These are phyloP conservation scores for Sturmia bella DNA, from an alignment of 2,888 invertebrate genomes.

Conservation along the genomic window DNA sequence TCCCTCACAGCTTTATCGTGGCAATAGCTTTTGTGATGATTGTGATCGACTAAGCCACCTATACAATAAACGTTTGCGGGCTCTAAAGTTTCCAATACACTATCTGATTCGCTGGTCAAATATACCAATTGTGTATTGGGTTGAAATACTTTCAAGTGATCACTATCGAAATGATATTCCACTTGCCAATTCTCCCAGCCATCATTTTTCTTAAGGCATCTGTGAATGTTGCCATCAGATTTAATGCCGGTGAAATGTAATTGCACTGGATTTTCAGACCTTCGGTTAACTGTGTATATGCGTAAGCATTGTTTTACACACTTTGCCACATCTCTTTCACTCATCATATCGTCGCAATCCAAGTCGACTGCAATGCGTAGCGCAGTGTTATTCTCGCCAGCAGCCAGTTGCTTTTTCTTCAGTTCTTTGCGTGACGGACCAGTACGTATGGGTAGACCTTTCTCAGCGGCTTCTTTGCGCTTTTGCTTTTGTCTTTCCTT, in stretches of 20 bases:
- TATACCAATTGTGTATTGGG: slow-evolving; percentile 91
- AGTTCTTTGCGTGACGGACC: slow-evolving; percentile 91
- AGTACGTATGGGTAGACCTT: slow-evolving; percentile 85
- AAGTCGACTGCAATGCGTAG: slow-evolving; percentile 89
- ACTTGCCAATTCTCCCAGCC: slow-evolving; percentile 97
- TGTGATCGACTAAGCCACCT: slow-evolving; percentile 98
- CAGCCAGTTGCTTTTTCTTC: slow-evolving; percentile 82
- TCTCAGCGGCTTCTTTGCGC: slow-evolving; percentile 86
- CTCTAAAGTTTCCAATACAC: slow-evolving; percentile 88
- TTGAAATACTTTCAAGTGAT: slow-evolving; percentile 87
- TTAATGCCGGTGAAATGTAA: slow-evolving; percentile 91
- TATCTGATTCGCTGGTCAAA: slow-evolving; percentile 96
- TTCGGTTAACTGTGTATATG: slow-evolving; percentile 94
- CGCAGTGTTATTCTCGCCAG: slow-evolving; percentile 78
- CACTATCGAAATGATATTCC: slow-evolving; percentile 86
- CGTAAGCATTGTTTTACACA: slow-evolving; percentile 94
- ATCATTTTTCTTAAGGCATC: slow-evolving; percentile 89
- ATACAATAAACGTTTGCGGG: slow-evolving; percentile 94
- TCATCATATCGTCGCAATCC: slow-evolving; percentile 95
- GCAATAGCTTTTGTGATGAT: slow-evolving; percentile 96
- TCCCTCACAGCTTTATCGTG: slow-evolving; percentile 90
- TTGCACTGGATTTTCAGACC: slow-evolving; percentile 90
- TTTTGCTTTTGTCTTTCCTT: slow-evolving; percentile 88
- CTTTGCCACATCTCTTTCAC: slow-evolving; percentile 92
- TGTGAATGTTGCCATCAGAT: slow-evolving; percentile 86